Percentiles rank a stretch among this genome's conserved stretches.
phyloP scores from a whole-genome alignment of 2,888 invertebrate species.

The Lampropteryx suffumata region DNA sequence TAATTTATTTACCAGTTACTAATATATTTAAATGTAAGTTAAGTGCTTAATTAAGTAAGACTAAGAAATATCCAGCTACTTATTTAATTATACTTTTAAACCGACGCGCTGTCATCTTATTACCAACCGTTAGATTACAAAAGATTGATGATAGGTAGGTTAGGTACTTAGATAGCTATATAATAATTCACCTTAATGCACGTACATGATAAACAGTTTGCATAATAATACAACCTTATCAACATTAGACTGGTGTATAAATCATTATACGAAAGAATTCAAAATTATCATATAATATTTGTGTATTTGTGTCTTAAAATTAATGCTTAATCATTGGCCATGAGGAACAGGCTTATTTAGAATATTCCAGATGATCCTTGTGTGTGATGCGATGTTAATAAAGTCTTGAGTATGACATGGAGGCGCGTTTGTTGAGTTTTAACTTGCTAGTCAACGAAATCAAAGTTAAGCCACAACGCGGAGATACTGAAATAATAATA shows the following conservation, averaged over 20 bases:
- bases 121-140: constrained; percentile 43
- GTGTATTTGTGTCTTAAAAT: no score
- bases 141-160: constrained; percentile 47
- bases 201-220: constrained; percentile 62
- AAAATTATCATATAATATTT: background rate
- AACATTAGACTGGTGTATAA: constrained; percentile 54
- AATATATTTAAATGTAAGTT: no score
- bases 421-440: no score
- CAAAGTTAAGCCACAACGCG: background rate
- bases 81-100: background rate
- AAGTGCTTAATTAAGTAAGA: no score
- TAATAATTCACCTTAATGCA: constrained; percentile 57
- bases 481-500: constrained; percentile 6
- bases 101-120: constrained; percentile 28
- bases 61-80: no score
- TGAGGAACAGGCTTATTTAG: no score
- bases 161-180: constrained; percentile 21
- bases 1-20: no score
- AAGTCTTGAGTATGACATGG: no score
- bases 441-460: background rate
- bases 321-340: no score
- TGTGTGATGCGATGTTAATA: no score
- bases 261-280: constrained; percentile 5
- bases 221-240: constrained; percentile 63
- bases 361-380: no score